Percentiles rank a stretch among this genome's conserved stretches.
phyloP scores from a whole-genome alignment of 92 coral and sea anemone genomes.

The Plumapathes pennacea region DNA sequence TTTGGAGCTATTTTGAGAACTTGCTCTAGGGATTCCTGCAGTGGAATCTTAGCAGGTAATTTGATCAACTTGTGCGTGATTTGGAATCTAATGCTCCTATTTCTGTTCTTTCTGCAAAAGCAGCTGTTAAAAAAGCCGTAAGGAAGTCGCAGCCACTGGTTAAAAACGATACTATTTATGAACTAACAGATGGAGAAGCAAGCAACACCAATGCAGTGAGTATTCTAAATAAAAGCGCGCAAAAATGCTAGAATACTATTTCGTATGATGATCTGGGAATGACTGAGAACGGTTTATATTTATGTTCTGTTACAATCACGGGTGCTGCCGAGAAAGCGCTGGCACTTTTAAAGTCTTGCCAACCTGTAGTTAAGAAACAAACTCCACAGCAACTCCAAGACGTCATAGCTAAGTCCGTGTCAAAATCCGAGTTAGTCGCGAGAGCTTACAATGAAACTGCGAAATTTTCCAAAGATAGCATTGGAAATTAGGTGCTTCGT shows the following conservation, averaged over 20 bases:
- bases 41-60: too few relatives aligned
- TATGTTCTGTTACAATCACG: constrained; percentile 64
- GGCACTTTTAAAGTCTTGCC: constrained; percentile 69
- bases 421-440: constrained; percentile 58
- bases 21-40: too few relatives aligned
- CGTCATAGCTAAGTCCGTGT: constrained; percentile 54
- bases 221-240: constrained; percentile 70
- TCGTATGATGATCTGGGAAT: constrained; percentile 62
- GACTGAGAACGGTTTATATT: constrained; percentile 15
- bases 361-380: constrained; percentile 61
- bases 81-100: constrained; percentile 59
- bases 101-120: background rate
- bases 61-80: constrained; percentile 59
- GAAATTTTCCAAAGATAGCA: constrained; percentile 68
- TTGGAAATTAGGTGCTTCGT: constrained; percentile 82
- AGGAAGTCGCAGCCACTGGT: constrained; percentile 42
- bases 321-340: constrained; percentile 82
- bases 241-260: constrained; percentile 69
- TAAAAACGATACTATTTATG: constrained; percentile 64
- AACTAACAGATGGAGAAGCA: constrained; percentile 41
- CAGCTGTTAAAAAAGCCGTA: constrained; percentile 12
- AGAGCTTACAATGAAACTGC: constrained; percentile 67
- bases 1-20: too few relatives aligned
- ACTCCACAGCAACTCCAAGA: constrained; percentile 29
- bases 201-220: constrained; percentile 46